Base-by-base conservation (phyloP, 1,140 invertebrate genomes). In the Brachionus rubens region DNA sequence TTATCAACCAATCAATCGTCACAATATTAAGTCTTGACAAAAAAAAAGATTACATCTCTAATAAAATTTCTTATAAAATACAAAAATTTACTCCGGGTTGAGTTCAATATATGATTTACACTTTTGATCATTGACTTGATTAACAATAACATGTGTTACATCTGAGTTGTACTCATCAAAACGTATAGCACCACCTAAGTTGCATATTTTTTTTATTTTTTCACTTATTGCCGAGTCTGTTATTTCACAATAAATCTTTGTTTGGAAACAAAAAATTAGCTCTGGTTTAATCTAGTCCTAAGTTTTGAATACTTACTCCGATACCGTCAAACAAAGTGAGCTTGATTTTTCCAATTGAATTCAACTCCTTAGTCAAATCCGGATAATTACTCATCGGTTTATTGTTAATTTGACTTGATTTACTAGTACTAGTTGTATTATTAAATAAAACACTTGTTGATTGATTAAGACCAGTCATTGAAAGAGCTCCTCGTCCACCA, bases 61-160 rank as follows among this genome's bases (percentile, higher is more conserved):
- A n/a, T n/a, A n/a, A n/a, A n/a, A n/a, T n/a, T n/a, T n/a, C n/a
- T n/a, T n/a, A n/a, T n/a, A n/a, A n/a, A n/a, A n/a, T n/a, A n/a
- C n/a, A n/a, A n/a, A n/a, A n/a, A n/a, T n/a, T n/a, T n/a, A 72
- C 68, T 72, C 68, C 4, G 68, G 68, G 33, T 72, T 72, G 9
- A 50, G 68, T 30, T 72, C 68, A 19, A 72, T 30, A 30, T 72
- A 72, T 12, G 50, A 50, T 72, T 54, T 48, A 40, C 68, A 72
- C 28, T 50, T 36, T 54, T 72, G 28, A 14, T 72, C 68, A 54
- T 72, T 72, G 10, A 54, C 43, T 24, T 72, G 46, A 41, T 72
- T 72, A 28, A 54, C 46, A 72, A 72, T 72, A 19, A 72, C 68
- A 72, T 72, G 68, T 19, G 68, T 72, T 14, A 72, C 68, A 40